These are phyloP conservation scores for Cassiopea xamachana DNA, from an alignment of 30 jellyfish, hydroid and myxozoan species.

Conservation along the genomic window DNA sequence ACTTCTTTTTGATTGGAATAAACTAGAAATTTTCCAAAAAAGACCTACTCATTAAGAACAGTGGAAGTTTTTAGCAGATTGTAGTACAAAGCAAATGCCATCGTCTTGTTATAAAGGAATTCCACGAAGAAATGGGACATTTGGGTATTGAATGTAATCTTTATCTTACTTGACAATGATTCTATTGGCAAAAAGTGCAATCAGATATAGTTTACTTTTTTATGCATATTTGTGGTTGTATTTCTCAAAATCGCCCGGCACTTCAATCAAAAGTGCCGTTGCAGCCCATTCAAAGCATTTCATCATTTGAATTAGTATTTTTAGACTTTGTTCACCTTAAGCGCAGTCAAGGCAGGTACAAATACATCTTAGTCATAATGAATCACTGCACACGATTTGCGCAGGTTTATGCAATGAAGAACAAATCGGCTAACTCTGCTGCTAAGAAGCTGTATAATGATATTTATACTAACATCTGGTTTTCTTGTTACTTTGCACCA, in stretches of 20 bases:
- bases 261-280: constrained; percentile 44
- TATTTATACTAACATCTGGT: constrained; percentile 39
- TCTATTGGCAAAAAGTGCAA: constrained; percentile 57
- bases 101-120: constrained; percentile 1
- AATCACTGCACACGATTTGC: constrained; percentile 60
- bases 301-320: constrained; percentile 33
- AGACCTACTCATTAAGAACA: not conserved
- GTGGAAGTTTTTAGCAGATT: constrained; percentile 16
- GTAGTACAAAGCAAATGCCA: constrained; percentile 9
- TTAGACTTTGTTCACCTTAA: constrained; percentile 54
- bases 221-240: constrained; percentile 40
- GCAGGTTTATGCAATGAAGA: constrained; percentile 64
- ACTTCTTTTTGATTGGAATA: constrained; percentile 19
- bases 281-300: not conserved
- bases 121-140: constrained; percentile 59
- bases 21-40: not conserved
- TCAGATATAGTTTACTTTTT: constrained; percentile 30
- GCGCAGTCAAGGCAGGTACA: constrained; percentile 21
- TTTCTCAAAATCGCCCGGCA: constrained; percentile 45
- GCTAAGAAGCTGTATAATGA: constrained; percentile 34
- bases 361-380: constrained; percentile 31
- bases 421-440: constrained; percentile 57
- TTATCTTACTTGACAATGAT: constrained; percentile 44
- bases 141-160: constrained; percentile 20
- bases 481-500: constrained; percentile 42